Conservation (phyloP, 2,888 invertebrate species). For the Apeira syringaria region DNA sequence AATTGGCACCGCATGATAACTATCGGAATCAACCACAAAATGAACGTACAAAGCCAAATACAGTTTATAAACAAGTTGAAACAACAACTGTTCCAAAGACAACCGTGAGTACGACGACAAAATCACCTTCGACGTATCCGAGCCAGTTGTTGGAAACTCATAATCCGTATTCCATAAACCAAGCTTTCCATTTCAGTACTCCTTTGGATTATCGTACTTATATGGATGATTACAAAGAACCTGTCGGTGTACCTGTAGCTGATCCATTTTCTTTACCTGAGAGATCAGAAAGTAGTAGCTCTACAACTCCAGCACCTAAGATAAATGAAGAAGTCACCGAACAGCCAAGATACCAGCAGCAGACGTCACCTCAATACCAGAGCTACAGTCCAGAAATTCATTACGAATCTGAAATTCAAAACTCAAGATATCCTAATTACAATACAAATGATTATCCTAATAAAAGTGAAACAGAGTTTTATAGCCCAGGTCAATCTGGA, state of each 20-base stretch:
- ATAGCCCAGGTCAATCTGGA: constrained; percentile 30
- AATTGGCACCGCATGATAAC: constrained; percentile 36
- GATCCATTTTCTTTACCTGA: constrained; percentile 39
- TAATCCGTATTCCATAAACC: constrained; percentile 77
- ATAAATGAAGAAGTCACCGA: constrained; percentile 50
- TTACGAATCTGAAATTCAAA: constrained; percentile 59
- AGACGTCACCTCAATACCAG: constrained; percentile 61
- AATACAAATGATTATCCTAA: constrained; percentile 53
- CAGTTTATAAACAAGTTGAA: constrained; percentile 50
- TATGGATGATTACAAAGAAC: constrained; percentile 66
- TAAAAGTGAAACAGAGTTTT: constrained; percentile 45
- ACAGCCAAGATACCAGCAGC: constrained; percentile 50
- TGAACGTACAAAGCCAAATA: constrained; percentile 41
- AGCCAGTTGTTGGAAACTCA: constrained; percentile 72
- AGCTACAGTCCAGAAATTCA: constrained; percentile 71
- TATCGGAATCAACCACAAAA: constrained; percentile 32
- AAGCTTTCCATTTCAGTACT: constrained; percentile 76
- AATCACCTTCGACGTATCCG: constrained; percentile 61
- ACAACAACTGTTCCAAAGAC: constrained; percentile 50
- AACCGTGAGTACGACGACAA: constrained; percentile 53
- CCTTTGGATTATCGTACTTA: constrained; percentile 72
- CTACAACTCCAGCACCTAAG: constrained; percentile 40
- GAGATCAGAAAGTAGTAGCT: constrained; percentile 34
- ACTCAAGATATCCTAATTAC: constrained; percentile 54
- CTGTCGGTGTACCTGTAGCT: constrained; percentile 45